Evolutionary conservation across 2,113 vertebrate species (phyloP).

Genomic region (Sceloporus tristichus): DNA sequence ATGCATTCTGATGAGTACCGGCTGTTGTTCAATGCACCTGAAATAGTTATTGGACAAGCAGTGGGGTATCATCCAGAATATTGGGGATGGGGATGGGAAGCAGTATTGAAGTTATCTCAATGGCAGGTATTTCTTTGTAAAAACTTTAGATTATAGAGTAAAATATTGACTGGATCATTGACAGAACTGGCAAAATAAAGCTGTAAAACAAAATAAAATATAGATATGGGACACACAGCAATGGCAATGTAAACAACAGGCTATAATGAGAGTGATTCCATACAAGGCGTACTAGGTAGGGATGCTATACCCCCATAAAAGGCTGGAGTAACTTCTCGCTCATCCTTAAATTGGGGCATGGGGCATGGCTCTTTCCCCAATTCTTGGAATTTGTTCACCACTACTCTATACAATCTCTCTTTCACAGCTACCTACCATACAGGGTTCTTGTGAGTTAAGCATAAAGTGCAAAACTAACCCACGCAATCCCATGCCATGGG

Average conservation of each 20-base stretch:
- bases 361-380: background rate
- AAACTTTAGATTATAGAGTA: background rate
- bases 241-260: background rate
- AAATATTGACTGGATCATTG: background rate
- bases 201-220: background rate
- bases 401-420: background rate
- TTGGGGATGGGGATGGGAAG: background rate
- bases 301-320: background rate
- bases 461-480: no score
- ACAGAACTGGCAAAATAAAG: background rate
- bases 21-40: background rate
- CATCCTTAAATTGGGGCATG: background rate
- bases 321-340: background rate
- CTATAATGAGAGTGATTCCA: no score
- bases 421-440: background rate
- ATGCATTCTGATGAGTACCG: background rate
- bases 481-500: no score
- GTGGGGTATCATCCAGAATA: slow-evolving; percentile 1
- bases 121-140: background rate
- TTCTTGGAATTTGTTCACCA: no score
- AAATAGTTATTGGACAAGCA: slow-evolving; percentile 24
- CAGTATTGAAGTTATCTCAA: background rate
- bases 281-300: background rate
- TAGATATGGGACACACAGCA: background rate
- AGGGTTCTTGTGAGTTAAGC: background rate